Conservation (phyloP, 2,797 vertebrate genomes). For the Sebastes cheni region DNA sequence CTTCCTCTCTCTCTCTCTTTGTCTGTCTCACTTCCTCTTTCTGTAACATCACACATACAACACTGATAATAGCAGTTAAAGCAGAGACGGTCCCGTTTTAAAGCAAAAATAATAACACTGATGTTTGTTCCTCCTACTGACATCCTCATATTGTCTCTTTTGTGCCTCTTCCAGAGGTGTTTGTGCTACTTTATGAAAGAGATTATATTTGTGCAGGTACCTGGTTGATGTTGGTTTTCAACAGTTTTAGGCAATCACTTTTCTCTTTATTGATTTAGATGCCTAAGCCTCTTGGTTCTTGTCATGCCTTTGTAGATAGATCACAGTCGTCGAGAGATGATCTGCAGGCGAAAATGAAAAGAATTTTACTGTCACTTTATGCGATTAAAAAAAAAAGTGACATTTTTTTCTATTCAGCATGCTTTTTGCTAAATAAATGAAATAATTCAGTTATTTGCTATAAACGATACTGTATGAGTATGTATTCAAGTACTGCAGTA, state of each 20-base stretch:
- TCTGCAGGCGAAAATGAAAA: constrained; percentile 62
- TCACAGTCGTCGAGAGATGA: constrained; percentile 54
- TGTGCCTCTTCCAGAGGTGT: constrained; percentile 47
- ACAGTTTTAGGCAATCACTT: constrained; percentile 79
- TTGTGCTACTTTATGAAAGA: constrained; percentile 63
- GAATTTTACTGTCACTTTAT: constrained; percentile 68
- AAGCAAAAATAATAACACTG: constrained; percentile 36
- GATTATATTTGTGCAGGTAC: constrained; percentile 61
- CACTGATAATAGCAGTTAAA: constrained; percentile 21
- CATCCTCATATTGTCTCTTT: constrained; percentile 33
- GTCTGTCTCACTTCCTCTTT: constrained; percentile 37
- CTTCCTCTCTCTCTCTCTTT: constrained; percentile 35
- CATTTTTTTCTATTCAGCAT: constrained; percentile 85
- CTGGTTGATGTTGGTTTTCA: constrained; percentile 59
- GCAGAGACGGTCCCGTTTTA: constrained; percentile 22
- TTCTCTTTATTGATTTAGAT: constrained; percentile 84
- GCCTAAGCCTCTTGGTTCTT: constrained; percentile 77
- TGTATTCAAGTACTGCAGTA: constrained; percentile 85
- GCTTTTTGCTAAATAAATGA: constrained; percentile 86
- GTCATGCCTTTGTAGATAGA: constrained; percentile 79
- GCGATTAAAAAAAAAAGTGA: constrained; percentile 63
- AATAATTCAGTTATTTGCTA: constrained; percentile 87
- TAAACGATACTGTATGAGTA: constrained; percentile 88
- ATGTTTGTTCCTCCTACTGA: constrained; percentile 33
- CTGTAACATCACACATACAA: constrained; percentile 27